Percentiles rank a stretch among this genome's conserved stretches.
Conservation (phyloP, 2,888 invertebrate species). For the Aphrophora alni region DNA sequence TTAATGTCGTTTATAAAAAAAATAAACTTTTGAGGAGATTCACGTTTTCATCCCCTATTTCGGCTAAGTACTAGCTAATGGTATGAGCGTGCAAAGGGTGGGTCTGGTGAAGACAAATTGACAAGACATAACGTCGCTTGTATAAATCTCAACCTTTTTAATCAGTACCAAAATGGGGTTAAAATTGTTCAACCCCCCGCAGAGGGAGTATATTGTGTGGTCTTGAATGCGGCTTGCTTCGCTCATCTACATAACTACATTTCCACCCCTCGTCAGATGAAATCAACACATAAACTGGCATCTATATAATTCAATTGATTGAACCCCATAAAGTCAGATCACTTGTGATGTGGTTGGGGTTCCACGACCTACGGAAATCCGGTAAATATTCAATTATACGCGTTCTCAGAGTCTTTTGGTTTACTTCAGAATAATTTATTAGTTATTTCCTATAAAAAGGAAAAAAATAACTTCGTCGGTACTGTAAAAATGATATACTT, state of each 20-base stretch:
- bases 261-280: background rate
- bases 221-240: background rate
- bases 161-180: background rate
- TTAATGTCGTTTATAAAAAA: background rate
- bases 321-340: background rate
- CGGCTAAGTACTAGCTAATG: background rate
- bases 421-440: too few species aligned
- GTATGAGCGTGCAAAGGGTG: background rate
- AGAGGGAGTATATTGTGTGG: background rate
- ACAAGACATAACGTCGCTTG: background rate
- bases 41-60: background rate
- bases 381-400: background rate
- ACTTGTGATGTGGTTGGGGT: background rate
- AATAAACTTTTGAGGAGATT: too few species aligned
- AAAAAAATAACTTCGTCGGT: too few species aligned
- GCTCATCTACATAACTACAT: background rate
- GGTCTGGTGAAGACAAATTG: background rate
- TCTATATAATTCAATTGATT: conserved; percentile 6
- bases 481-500: too few species aligned
- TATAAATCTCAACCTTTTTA: conserved; percentile 9
- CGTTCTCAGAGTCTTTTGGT: too few species aligned
- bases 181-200: background rate
- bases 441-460: too few species aligned
- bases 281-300: background rate
- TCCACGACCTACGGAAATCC: background rate